Evolutionary conservation across 2,113 vertebrate species (phyloP).

Genomic region (Leiothrix lutea): DNA sequence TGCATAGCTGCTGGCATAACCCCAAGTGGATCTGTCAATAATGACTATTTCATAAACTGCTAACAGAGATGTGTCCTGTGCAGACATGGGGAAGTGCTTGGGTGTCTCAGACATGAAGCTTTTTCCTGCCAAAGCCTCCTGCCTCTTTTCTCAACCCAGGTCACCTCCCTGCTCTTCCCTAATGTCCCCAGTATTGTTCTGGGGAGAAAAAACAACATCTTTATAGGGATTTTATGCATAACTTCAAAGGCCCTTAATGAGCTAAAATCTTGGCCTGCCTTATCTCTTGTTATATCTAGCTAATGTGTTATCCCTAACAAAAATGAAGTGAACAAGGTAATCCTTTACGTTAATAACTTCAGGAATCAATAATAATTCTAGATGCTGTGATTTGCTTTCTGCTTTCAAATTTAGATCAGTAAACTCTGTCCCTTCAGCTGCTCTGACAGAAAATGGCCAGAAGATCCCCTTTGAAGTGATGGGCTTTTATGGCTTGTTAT

Average conservation of each 20-base stretch:
- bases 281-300: not conserved
- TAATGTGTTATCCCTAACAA: not conserved
- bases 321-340: not conserved
- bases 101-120: not conserved
- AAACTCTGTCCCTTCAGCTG: not conserved
- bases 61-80: rapidly evolving
- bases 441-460: not conserved
- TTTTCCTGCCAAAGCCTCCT: not conserved
- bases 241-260: not conserved
- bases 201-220: not conserved
- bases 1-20: not conserved
- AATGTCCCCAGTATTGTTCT: not conserved
- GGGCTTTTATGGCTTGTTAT: conserved; percentile 16
- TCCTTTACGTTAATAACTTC: not conserved
- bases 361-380: not conserved
- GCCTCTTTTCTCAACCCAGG: not conserved
- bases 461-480: conserved; percentile 42
- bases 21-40: not conserved
- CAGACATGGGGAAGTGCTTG: rapidly evolving
- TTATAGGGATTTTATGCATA: not conserved
- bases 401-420: not conserved
- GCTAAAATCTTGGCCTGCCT: not conserved
- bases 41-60: not conserved
- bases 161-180: not conserved
- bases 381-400: not conserved